Base-by-base conservation (phyloP, 2,888 invertebrate species). In the Volucella inanis region DNA sequence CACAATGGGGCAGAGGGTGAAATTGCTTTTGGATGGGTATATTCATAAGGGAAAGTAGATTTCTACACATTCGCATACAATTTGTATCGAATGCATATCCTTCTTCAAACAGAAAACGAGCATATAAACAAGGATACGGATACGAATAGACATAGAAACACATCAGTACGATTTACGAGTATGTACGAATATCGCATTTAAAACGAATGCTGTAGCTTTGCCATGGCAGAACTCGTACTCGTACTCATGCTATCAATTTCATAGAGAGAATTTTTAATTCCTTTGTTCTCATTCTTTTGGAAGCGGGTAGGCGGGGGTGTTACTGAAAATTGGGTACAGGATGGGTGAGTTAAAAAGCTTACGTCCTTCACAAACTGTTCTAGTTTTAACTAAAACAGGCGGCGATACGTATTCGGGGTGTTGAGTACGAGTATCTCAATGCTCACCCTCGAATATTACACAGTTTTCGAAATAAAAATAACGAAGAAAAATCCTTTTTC, bases 111-210 rank as follows among this genome's bases (percentile, higher is more conserved):
- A 57, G 15, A 10, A 65, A 18, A 0, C 10, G n/a, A 57, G n/a
- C 14, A 70, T 41, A 52, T 59, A 6, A 31, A 31, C 31, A 31
- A 6, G 31, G 31, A 31, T 31, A 31, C 31, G 31, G 31, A 67
- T 38, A 41, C 45, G 45, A 47, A 62, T 39, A 49, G 47, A 31
- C 55, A 71, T 57, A 64, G 64, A 64, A 64, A 49, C 41, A 57
- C 78, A 78, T 71, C 77, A 76, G 62, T 80, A 22, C 75, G 75
- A 84, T 84, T 84, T 84, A 84, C 77, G 52, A 49, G 52, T 55
- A 80, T 31, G 31, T 31, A 31, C 31, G 31, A 31, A 31, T 80
- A 80, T 84, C 75, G 64, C 59, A 76, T 80, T 31, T 80, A 76
- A 75, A 64, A 55, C 50, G 57, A 80, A 71, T 70, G 52, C 67